Evolutionary conservation across 2,113 vertebrate genomes (phyloP).

Genomic region (Suncus etruscus): DNA sequence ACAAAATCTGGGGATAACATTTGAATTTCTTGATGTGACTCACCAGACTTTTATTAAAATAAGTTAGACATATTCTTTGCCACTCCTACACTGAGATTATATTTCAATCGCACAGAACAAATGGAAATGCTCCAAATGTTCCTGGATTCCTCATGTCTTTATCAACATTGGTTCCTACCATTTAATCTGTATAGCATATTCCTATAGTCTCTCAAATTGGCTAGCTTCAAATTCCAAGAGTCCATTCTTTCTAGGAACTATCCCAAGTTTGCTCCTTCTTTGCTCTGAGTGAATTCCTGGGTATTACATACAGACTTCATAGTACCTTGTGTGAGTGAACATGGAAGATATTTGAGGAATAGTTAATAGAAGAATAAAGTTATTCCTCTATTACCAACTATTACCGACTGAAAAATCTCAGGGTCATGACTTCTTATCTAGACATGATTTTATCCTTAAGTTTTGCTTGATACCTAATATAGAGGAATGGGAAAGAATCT

Average conservation of each 20-base stretch:
- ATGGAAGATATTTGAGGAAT: background rate
- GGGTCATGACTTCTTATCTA: background rate
- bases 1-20: slow-evolving; percentile 26
- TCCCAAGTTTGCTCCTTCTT: background rate
- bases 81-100: background rate
- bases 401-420: background rate
- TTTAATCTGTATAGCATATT: background rate
- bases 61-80: slow-evolving; percentile 5
- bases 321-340: too few species aligned
- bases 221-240: background rate
- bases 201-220: background rate
- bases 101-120: slow-evolving; percentile 13
- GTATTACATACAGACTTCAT: background rate
- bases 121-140: background rate
- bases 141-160: background rate
- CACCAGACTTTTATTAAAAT: slow-evolving; percentile 41
- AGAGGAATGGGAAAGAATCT: background rate
- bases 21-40: slow-evolving; percentile 25
- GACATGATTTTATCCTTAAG: background rate
- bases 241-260: slow-evolving; percentile 4
- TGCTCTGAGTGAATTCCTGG: background rate
- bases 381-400: too few species aligned
- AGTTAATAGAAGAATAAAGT: too few species aligned
- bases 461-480: background rate
- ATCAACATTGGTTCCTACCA: background rate